A percentile compares a stretch with the other conserved stretches of the same genome.
Evolutionary conservation across 2,888 invertebrate genomes (phyloP).

Genomic region (Koerneria pararmatus): DNA sequence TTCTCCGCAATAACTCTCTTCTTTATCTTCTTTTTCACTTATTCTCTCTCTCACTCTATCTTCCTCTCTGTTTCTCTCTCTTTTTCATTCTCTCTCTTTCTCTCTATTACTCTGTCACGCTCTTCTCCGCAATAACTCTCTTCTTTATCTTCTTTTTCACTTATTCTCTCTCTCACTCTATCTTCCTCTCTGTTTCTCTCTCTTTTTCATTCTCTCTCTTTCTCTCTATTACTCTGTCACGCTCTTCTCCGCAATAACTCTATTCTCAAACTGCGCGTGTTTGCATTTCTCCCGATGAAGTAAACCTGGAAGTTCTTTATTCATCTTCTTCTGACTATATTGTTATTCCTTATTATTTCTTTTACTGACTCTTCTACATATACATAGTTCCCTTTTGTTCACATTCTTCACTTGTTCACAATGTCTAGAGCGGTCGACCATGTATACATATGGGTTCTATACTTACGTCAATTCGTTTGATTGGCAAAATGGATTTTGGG

Average conservation of each 20-base stretch:
- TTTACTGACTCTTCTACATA: too few species aligned
- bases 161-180: slow-evolving; percentile 10
- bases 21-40: neutral
- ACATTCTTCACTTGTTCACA: too few species aligned
- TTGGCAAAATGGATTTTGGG: too few species aligned
- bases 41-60: neutral
- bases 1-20: neutral
- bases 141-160: neutral
- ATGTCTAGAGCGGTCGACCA: too few species aligned
- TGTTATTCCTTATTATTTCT: too few species aligned
- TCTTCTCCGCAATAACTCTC: neutral
- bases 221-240: neutral
- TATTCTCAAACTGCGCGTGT: neutral
- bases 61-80: neutral
- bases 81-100: neutral
- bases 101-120: neutral
- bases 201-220: slow-evolving; percentile 9
- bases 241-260: neutral
- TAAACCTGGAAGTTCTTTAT: too few species aligned
- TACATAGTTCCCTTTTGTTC: too few species aligned
- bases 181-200: slow-evolving; percentile 5
- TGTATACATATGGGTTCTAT: too few species aligned
- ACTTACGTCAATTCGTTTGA: too few species aligned
- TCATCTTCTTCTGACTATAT: too few species aligned
- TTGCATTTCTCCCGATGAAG: too few species aligned